A percentile compares a stretch with the other conserved stretches of the same genome.
Conservation (phyloP, 2,113 vertebrate genomes). For the Cygnus buccinator region DNA sequence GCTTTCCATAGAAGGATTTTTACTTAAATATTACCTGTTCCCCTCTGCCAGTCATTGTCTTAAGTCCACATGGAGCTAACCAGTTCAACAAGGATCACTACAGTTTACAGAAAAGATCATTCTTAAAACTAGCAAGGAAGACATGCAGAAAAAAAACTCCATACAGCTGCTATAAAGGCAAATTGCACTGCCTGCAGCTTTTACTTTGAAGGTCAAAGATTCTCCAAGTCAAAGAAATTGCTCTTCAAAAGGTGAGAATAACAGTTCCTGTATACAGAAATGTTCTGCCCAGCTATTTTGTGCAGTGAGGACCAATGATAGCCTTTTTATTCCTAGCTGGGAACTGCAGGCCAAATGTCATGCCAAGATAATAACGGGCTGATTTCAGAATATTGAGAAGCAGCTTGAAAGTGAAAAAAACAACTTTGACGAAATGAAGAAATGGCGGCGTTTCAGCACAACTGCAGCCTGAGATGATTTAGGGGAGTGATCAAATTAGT, state of each 20-base stretch:
- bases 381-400: constrained; percentile 45
- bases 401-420: constrained; percentile 26
- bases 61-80: not conserved
- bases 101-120: constrained; percentile 4
- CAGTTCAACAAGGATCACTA: not conserved
- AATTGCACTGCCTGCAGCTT: constrained; percentile 45
- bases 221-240: constrained; percentile 38
- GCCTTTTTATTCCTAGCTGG: constrained; percentile 47
- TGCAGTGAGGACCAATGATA: constrained; percentile 42
- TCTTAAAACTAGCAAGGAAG: constrained; percentile 21
- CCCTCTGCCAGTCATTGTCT: not conserved
- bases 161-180: not conserved
- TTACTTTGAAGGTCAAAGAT: constrained; percentile 66
- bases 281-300: constrained; percentile 56
- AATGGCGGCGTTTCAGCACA: not conserved
- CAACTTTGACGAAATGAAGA: constrained; percentile 16
- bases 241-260: constrained; percentile 59
- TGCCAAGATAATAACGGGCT: constrained; percentile 54
- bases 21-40: not conserved
- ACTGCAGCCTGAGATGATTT: not conserved
- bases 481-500: not conserved
- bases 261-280: constrained; percentile 28
- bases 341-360: constrained; percentile 59
- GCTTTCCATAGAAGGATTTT: not conserved
- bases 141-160: not conserved